A percentile compares a stretch with the other conserved stretches of the same genome.
Evolutionary conservation across 2,113 vertebrate genomes (phyloP).

Genomic region (Blennius ocellaris): DNA sequence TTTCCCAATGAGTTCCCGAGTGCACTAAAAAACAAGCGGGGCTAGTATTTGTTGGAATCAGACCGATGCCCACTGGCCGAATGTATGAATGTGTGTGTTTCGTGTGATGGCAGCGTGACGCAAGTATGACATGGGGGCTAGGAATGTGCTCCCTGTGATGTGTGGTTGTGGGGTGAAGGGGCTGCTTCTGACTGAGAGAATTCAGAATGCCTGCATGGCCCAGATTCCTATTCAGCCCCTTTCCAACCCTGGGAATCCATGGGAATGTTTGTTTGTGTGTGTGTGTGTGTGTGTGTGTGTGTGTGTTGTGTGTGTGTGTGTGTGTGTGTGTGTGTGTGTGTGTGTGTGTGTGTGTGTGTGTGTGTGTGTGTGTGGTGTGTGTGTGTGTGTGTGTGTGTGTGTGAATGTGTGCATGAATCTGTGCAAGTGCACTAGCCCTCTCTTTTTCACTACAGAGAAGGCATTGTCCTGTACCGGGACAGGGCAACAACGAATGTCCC

Average conservation of each 20-base stretch:
- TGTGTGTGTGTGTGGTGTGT: constrained; percentile 19
- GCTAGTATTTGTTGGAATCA: constrained; percentile 12
- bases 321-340: constrained; percentile 54
- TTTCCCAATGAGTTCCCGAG: constrained; percentile 8
- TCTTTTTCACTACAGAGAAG: constrained; percentile 77
- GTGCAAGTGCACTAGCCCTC: constrained; percentile 64
- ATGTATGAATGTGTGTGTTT: constrained; percentile 48
- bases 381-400: constrained; percentile 42
- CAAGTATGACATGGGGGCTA: constrained; percentile 57
- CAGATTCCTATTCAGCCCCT: constrained; percentile 79
- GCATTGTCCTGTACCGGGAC: constrained; percentile 76
- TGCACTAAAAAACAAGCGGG: constrained; percentile 13
- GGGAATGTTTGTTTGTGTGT: constrained; percentile 74
- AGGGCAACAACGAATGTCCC: constrained; percentile 62
- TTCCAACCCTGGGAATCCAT: constrained; percentile 75
- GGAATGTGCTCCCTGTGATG: constrained; percentile 71
- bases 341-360: constrained; percentile 65
- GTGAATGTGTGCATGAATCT: constrained; percentile 45
- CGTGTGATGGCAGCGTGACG: constrained; percentile 51
- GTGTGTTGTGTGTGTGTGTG: constrained; percentile 56
- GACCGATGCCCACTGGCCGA: constrained; percentile 10
- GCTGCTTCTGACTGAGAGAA: constrained; percentile 58
- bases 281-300: constrained; percentile 40
- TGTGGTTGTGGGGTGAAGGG: constrained; percentile 64
- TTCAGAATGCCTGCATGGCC: constrained; percentile 76